phyloP scores from a whole-genome alignment of 2,888 invertebrate genomes.

The Drosophila acutilabella region DNA sequence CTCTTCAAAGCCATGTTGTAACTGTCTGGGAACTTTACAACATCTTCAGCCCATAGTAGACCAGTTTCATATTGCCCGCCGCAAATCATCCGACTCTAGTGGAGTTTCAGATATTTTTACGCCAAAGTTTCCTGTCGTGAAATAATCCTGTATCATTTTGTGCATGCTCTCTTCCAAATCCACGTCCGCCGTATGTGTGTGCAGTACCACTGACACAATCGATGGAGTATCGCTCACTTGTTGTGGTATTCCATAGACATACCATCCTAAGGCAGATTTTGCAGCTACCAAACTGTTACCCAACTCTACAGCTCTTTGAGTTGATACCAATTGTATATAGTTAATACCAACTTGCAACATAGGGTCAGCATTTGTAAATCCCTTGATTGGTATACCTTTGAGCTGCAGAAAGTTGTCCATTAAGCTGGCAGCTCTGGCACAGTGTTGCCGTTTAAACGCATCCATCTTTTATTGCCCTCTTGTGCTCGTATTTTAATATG shows the following conservation, averaged over 20 bases:
- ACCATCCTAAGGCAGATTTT: not conserved
- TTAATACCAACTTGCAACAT: constrained; percentile 1
- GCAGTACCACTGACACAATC: too few species aligned
- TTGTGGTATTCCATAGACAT: too few species aligned
- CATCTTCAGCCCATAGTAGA: too few species aligned
- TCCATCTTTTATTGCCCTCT: constrained; percentile 1
- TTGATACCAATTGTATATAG: not conserved
- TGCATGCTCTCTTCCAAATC: too few species aligned
- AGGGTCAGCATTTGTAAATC: constrained; percentile 3
- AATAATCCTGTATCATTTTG: not conserved
- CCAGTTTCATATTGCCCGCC: too few species aligned
- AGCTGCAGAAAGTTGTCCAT: not conserved
- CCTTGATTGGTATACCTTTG: not conserved
- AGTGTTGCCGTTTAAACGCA: not conserved
- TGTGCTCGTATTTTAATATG: not conserved
- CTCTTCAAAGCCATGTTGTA: constrained; percentile 3
- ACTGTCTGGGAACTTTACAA: constrained; percentile 3
- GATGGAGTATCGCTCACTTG: too few species aligned
- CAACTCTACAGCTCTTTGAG: not conserved
- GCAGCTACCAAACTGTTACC: not conserved
- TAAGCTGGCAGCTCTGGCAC: constrained; percentile 1
- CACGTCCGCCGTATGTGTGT: too few species aligned
- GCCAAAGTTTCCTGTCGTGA: not conserved
- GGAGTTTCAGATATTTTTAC: too few species aligned
- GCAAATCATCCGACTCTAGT: too few species aligned